phyloP scores from a whole-genome alignment of 2,113 vertebrate species.

The Accipiter virgatus region DNA sequence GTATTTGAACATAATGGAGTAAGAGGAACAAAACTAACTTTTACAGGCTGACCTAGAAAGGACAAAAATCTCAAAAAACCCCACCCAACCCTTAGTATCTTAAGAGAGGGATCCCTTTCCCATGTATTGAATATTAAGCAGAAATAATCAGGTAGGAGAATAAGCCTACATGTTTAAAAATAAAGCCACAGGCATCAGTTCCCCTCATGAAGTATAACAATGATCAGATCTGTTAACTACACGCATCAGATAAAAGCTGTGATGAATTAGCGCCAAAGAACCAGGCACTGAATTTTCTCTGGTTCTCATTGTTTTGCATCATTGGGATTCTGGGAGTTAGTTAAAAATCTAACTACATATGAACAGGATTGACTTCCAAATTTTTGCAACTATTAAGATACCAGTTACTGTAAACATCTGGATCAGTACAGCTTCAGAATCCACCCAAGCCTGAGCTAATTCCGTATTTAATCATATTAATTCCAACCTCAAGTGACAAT shows the following conservation, averaged over 20 bases:
- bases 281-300: background rate
- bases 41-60: background rate
- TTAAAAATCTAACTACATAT: background rate
- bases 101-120: background rate
- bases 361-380: background rate
- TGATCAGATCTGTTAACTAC: background rate
- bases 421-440: constrained; percentile 4
- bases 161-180: background rate
- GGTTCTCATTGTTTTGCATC: background rate
- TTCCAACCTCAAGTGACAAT: constrained; percentile 34
- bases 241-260: background rate
- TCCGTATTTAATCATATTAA: constrained; percentile 49
- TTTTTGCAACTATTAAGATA: background rate
- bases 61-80: background rate
- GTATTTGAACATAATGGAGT: background rate
- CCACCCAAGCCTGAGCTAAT: constrained; percentile 35
- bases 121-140: background rate
- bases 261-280: background rate
- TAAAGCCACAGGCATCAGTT: background rate
- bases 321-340: background rate
- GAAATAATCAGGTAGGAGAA: background rate
- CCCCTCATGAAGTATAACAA: background rate
- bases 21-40: background rate
- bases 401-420: constrained; percentile 31
- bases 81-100: background rate